A percentile compares a stretch with the other conserved stretches of the same genome.
These are phyloP conservation scores for Heliconius congener DNA, from an alignment of 1,140 invertebrate species.

Conservation along the genomic window DNA sequence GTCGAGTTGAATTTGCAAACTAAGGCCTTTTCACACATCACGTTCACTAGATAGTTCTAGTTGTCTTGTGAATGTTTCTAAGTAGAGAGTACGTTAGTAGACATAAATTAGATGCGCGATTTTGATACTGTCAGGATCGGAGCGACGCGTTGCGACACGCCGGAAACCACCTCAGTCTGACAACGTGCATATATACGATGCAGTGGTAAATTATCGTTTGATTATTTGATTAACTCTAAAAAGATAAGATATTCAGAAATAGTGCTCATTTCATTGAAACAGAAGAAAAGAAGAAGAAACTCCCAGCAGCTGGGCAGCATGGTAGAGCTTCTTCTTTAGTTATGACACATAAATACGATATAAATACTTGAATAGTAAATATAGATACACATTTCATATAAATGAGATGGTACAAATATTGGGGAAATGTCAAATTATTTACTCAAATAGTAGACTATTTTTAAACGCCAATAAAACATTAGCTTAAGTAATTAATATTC, in stretches of 20 bases:
- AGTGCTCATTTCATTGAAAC: no score
- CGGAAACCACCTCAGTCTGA: constrained; percentile 29
- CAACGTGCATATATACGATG: constrained; percentile 18
- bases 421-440: neutral
- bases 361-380: no score
- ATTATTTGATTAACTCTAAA: constrained; percentile 23
- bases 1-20: neutral
- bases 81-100: constrained; percentile 20
- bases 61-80: constrained; percentile 21
- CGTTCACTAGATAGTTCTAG: constrained; percentile 11
- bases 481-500: neutral
- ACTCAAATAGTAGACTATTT: neutral
- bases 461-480: neutral
- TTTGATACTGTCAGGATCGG: constrained; percentile 39
- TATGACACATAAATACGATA: neutral
- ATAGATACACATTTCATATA: no score
- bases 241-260: neutral
- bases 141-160: constrained; percentile 30
- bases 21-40: neutral
- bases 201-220: constrained; percentile 27
- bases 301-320: neutral
- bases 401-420: neutral
- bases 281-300: no score
- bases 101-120: constrained; percentile 41
- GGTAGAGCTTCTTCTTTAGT: neutral